phyloP scores from a whole-genome alignment of 2,113 vertebrate species.

The Psittacula cyanocephala region DNA sequence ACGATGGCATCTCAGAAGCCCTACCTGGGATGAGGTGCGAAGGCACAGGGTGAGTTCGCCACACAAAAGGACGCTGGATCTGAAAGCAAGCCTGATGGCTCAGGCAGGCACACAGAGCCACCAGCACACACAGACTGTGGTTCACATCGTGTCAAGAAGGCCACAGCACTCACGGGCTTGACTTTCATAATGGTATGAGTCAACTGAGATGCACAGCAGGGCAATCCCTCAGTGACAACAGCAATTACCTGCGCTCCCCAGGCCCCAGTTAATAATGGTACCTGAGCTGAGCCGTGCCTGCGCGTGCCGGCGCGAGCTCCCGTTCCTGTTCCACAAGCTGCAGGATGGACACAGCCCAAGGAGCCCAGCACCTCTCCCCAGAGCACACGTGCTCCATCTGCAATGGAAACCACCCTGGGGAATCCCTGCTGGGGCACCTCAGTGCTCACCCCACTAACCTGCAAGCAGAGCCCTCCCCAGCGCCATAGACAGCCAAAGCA shows the following conservation, averaged over 20 bases:
- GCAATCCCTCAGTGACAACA: background rate
- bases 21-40: background rate
- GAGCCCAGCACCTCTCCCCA: rapidly evolving
- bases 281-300: background rate
- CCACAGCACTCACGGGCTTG: background rate
- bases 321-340: background rate
- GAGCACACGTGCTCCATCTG: background rate
- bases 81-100: rapidly evolving
- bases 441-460: rapidly evolving
- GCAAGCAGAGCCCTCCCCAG: background rate
- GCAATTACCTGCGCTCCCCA: background rate
- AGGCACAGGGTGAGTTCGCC: rapidly evolving
- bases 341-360: background rate
- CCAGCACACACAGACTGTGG: background rate
- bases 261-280: background rate
- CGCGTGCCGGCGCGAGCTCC: rapidly evolving
- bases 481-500: rapidly evolving
- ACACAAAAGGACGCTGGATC: rapidly evolving
- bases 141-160: rapidly evolving
- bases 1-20: rapidly evolving
- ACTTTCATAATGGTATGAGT: background rate
- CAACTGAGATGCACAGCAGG: background rate
- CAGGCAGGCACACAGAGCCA: rapidly evolving
- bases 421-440: rapidly evolving
- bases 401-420: rapidly evolving